Conservation (phyloP, 2,888 invertebrate species). For the Neoscelio sp. region DNA sequence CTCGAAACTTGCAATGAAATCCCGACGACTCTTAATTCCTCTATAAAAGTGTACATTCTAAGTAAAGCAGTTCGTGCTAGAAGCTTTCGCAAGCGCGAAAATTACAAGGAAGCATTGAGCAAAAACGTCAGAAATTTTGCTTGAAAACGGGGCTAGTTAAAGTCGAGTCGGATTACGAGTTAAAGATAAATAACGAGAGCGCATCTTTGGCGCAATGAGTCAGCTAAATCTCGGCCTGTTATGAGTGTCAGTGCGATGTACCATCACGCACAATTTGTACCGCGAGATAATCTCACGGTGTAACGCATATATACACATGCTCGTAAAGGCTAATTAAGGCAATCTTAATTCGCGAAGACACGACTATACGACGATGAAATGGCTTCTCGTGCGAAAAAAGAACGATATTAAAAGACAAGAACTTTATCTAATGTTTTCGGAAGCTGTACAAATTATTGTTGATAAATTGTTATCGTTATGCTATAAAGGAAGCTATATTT, state of each 20-base stretch:
- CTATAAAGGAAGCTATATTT: no score
- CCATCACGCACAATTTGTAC: constrained; percentile 58
- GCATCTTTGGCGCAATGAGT: constrained; percentile 24
- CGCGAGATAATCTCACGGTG: constrained; percentile 40
- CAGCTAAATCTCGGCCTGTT: constrained; percentile 38
- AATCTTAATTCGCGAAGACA: constrained; percentile 57
- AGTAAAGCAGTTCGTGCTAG: no score
- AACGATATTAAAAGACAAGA: constrained; percentile 15
- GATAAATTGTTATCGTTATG: no score
- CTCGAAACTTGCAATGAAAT: background rate
- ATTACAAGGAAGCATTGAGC: background rate
- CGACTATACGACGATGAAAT: constrained; percentile 41
- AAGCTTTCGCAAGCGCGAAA: background rate
- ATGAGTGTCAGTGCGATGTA: constrained; percentile 16
- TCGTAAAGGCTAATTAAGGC: constrained; percentile 60
- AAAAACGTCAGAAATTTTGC: constrained; percentile 1
- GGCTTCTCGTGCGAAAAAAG: constrained; percentile 30
- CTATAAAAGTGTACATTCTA: background rate
- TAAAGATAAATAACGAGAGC: constrained; percentile 51
- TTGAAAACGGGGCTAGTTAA: constrained; percentile 18
- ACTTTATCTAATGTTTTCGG: no score
- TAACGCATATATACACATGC: constrained; percentile 23
- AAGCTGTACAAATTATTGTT: no score
- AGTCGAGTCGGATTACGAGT: constrained; percentile 31
- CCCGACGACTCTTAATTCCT: background rate